Evolutionary conservation across 2,888 invertebrate genomes (phyloP), one percentile per base, ranked within the genome.

Genomic region (Pinctada fucata): DNA sequence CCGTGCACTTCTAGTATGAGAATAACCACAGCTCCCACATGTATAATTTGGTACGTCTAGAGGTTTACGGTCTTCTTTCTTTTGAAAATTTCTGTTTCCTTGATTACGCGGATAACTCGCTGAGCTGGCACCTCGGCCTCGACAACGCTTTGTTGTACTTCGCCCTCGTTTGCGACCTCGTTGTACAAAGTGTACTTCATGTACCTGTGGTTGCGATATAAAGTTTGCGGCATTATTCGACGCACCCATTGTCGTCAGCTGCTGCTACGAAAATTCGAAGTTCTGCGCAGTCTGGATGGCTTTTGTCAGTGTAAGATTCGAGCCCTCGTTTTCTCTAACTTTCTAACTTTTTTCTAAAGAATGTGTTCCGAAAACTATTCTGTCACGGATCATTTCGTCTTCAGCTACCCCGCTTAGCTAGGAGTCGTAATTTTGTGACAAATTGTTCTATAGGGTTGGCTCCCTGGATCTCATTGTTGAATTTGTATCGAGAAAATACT

Each of bases 311-410:
- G 78, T 78, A 13, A 78, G 50, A 2, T 64, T 31, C 2, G 58
- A 13, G 31, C 74, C 78, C 45, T 50, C 71, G 8, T 75, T 76
- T 47, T 78, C 69, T 0, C 78, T 0, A 3, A 78, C 48, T 78
- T 74, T 78, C 3, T n/a, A n/a, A n/a, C n/a, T n/a, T n/a, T n/a
- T n/a, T n/a, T n/a, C n/a, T n/a, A n/a, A n/a, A 10, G 68, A 63
- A 13, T 31, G 63, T n/a, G 69, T 63, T 1, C 74, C 78, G 63
- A 78, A 78, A 2, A 68, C 78, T 0, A 74, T 69, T 5, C 73
- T 52, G 50, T 78, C 78, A 0, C 73, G 3, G 4, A 78, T 74
- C 75, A 79, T 79, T 3, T 79, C 72, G 0, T 79, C 79, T 0
- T 66, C 8, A 1, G 58, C 31, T 47, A 8, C 13, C 6, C 31